These are phyloP conservation scores for Ptychobarbus kaznakovi DNA, from an alignment of 2,797 vertebrate species.

Conservation along the genomic window DNA sequence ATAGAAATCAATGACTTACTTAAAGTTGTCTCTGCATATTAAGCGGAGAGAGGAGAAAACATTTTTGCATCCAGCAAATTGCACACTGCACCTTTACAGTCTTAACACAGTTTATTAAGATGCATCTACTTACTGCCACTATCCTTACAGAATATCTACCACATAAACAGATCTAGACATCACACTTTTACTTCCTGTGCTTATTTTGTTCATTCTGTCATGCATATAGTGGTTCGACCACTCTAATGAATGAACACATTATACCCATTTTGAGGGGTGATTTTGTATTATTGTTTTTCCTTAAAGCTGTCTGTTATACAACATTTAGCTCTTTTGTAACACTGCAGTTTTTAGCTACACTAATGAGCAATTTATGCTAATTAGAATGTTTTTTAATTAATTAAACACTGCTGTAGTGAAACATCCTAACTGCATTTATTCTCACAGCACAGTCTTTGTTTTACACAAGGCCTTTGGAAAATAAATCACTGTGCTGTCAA, in stretches of 20 bases:
- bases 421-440: not conserved
- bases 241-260: not conserved
- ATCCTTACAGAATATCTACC: not conserved
- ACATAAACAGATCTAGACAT: not conserved
- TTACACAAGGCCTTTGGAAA: not conserved
- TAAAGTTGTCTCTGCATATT: constrained; percentile 8
- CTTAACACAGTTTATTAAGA: not conserved
- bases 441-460: constrained; percentile 5
- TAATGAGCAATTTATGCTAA: not conserved
- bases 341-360: not conserved
- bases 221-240: not conserved
- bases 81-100: not conserved
- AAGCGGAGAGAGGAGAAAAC: not conserved
- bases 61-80: not conserved
- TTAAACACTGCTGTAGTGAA: not conserved
- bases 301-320: not conserved
- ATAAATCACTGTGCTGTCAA: constrained; percentile 17
- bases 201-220: not conserved
- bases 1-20: not conserved
- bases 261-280: not conserved
- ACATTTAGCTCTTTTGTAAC: constrained; percentile 6
- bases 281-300: not conserved
- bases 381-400: not conserved
- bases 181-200: not conserved
- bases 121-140: not conserved